Percentiles rank a stretch among this genome's conserved stretches.
Conservation (phyloP, 2,888 invertebrate genomes). For the Caenorhabditis sp. region DNA sequence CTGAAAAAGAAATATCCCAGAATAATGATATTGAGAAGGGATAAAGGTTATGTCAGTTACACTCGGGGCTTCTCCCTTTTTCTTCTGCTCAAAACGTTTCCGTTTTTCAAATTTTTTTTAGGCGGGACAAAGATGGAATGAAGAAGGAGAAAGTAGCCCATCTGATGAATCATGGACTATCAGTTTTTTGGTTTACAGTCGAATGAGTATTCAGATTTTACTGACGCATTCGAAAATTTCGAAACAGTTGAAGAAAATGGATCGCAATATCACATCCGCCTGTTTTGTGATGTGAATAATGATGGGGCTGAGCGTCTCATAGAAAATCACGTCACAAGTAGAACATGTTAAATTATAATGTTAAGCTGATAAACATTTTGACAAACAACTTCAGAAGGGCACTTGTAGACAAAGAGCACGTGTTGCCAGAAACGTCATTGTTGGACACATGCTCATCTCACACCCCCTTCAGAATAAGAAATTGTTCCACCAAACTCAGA, state of each 20-base stretch:
- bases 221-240: background rate
- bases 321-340: constrained; percentile 5
- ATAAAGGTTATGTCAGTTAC: constrained; percentile 32
- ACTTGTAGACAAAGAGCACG: constrained; percentile 3
- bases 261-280: background rate
- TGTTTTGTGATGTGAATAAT: constrained; percentile 5
- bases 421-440: constrained; percentile 43
- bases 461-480: constrained; percentile 21
- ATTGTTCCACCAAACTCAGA: constrained; percentile 32
- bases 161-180: constrained; percentile 2
- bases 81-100: background rate
- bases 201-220: constrained; percentile 9
- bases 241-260: background rate
- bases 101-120: background rate
- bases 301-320: background rate
- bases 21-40: background rate
- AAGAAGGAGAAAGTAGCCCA: background rate
- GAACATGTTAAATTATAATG: constrained; percentile 9
- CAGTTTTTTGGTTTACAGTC: constrained; percentile 9
- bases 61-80: constrained; percentile 19
- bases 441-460: constrained; percentile 16
- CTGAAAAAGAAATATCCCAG: background rate
- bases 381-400: constrained; percentile 13
- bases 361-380: constrained; percentile 24
- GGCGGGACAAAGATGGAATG: constrained; percentile 1